Evolutionary conservation across 2,113 vertebrate genomes (phyloP).

Genomic region (Illadopsis cleaveri): DNA sequence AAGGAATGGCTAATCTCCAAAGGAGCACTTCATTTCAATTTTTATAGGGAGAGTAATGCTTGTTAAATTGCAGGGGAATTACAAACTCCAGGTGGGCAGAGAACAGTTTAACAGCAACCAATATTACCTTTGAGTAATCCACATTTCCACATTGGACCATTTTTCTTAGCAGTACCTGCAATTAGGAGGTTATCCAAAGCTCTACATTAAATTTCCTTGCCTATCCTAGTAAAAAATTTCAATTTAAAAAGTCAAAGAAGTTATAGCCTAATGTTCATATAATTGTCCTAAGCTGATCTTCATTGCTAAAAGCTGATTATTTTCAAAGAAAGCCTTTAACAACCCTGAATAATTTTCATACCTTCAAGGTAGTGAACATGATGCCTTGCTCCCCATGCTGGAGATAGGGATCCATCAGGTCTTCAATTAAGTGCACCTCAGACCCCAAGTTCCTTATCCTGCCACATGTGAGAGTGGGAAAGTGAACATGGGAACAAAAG

Average conservation of each 20-base stretch:
- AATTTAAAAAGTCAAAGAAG: not conserved
- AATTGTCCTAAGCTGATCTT: not conserved
- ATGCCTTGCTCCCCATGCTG: constrained; percentile 98
- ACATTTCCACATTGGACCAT: not conserved
- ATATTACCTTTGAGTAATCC: not conserved
- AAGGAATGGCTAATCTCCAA: not conserved
- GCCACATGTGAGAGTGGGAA: not conserved
- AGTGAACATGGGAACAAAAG: not conserved
- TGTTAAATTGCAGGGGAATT: not conserved
- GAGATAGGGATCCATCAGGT: constrained; percentile 96
- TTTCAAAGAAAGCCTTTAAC: not conserved
- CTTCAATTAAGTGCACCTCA: constrained; percentile 95
- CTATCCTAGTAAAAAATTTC: not conserved
- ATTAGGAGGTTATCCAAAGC: not conserved
- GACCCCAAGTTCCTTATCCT: constrained; percentile 98
- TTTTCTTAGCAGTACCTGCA: not conserved
- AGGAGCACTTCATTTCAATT: not conserved
- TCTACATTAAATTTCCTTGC: not conserved
- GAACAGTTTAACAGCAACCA: not conserved
- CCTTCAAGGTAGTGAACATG: constrained; percentile 99
- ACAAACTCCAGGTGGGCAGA: not conserved
- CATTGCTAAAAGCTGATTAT: not conserved
- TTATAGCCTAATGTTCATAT: not conserved
- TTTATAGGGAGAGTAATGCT: not conserved
- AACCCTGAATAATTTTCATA: constrained; percentile 20